Evolutionary conservation across 30 jellyfish, hydroid and myxozoan genomes (phyloP), one percentile per base, ranked within the genome.

Genomic region (Chrysaora quinquecirrha): DNA sequence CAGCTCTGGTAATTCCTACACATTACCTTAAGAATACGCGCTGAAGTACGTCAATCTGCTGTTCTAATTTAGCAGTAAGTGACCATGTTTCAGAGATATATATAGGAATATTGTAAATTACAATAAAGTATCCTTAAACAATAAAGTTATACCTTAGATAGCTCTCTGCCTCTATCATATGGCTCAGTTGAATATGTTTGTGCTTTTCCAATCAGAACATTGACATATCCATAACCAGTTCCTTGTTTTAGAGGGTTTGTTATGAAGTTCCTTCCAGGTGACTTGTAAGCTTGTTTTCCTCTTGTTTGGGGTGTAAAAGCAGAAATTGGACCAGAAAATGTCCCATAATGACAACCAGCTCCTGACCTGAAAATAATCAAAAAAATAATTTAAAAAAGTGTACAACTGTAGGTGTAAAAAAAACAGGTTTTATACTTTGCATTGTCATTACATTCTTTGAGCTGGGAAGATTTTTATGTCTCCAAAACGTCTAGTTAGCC

Each of bases 301-400:
- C 64, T 88, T 30, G 79, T 34, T 24, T 60, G 34, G 18, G 98
- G 98, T 60, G 96, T 86, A 69, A 93, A 87, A 24, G 90, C 81
- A 31, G 66, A 20, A 10, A 82, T 62, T 34, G 98, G 87, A 23
- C 98, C 98, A 9, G 96, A 49, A 64, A 93, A 93, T 20, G 98
- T 93, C 58, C 98, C 98, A 83, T 80, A 93, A 71, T 93, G 97
- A 72, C 98, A 87, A 24, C 97, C 97, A 46, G 93, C 97, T 18
- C 98, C 98, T 63, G 96, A 87, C 1, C 98, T 93, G n/a, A 4
- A 24, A 65, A 24, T 2, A 21, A 21, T 29, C 23, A 21, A 65
- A 30, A 21, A 6, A 21, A 30, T 20, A 21, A 18, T 65, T n/a
- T n/a, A n/a, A 18, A 20, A 20, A 2, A n/a, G n/a, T n/a, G n/a